phyloP scores from a whole-genome alignment of 2,113 vertebrate species.

The Phaethornis superciliosus region DNA sequence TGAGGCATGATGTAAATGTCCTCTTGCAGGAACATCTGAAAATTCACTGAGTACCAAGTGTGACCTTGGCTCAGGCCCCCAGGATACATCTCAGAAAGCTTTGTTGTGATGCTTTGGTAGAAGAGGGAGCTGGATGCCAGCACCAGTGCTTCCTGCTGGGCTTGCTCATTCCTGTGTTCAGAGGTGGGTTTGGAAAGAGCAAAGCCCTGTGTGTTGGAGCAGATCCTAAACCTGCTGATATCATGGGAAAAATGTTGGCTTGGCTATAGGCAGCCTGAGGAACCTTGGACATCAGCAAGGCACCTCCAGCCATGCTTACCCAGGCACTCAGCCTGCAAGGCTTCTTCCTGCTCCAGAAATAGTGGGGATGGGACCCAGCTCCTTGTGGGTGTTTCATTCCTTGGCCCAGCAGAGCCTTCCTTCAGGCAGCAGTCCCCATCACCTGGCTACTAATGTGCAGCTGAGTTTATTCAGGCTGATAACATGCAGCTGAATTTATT shows the following conservation, averaged over 20 bases:
- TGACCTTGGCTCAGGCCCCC: not conserved
- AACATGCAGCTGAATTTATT: not conserved
- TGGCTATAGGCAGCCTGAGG: not conserved
- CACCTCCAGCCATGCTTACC: not conserved
- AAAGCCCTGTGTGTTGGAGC: not conserved
- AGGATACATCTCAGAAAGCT: not conserved
- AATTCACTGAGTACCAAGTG: not conserved
- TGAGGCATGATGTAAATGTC: rapidly evolving
- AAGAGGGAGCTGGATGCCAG: not conserved
- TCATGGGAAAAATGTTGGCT: rapidly evolving
- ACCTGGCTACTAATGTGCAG: not conserved
- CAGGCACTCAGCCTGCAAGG: rapidly evolving
- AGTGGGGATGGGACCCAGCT: not conserved
- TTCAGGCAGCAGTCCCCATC: not conserved
- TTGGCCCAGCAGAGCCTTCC: not conserved
- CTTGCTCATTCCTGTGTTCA: not conserved
- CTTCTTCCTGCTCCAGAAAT: not conserved
- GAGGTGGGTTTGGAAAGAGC: not conserved
- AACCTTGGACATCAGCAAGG: not conserved
- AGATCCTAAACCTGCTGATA: not conserved
- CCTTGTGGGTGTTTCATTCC: not conserved
- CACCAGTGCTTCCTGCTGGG: not conserved
- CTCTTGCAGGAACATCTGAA: not conserved
- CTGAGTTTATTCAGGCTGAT: conserved; percentile 11
- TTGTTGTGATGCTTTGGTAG: not conserved